Percentiles rank a stretch among this genome's conserved stretches.
Conservation (phyloP, 2,888 invertebrate species). For the Caenorhabditis angaria region DNA sequence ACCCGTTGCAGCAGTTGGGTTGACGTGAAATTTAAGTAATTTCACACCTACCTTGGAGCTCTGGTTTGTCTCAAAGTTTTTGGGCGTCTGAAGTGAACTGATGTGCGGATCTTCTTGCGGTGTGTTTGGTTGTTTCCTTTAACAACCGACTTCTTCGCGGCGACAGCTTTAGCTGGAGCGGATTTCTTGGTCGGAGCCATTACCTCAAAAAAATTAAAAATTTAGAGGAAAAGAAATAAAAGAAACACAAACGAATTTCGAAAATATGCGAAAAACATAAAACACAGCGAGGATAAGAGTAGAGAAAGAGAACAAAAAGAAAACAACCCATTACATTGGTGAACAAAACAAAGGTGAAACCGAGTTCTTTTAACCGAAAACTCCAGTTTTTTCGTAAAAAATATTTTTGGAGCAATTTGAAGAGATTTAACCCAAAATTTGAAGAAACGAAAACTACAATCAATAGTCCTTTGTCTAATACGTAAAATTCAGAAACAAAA, state of each 20-base stretch:
- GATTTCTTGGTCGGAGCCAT: constrained; percentile 56
- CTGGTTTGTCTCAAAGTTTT: constrained; percentile 79
- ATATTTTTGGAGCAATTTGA: too few species aligned
- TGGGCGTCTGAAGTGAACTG: constrained; percentile 93
- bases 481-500: constrained; percentile 1
- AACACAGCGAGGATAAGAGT: too few species aligned
- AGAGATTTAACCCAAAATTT: too few species aligned
- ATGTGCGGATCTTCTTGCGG: constrained; percentile 83
- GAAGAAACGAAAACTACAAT: background rate
- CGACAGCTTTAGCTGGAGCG: constrained; percentile 61
- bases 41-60: constrained; percentile 80
- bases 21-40: constrained; percentile 74
- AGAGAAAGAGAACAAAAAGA: too few species aligned
- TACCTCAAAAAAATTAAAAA: constrained; percentile 22
- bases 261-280: constrained; percentile 20
- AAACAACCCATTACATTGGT: too few species aligned
- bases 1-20: too few species aligned
- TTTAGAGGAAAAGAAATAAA: background rate
- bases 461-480: too few species aligned
- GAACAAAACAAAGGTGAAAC: too few species aligned
- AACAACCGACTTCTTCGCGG: constrained; percentile 69
- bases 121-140: constrained; percentile 59
- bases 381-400: too few species aligned
- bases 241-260: constrained; percentile 11
- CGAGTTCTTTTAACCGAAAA: too few species aligned